Conservation (phyloP, 2,888 invertebrate genomes). For the Tinea pellionella region DNA sequence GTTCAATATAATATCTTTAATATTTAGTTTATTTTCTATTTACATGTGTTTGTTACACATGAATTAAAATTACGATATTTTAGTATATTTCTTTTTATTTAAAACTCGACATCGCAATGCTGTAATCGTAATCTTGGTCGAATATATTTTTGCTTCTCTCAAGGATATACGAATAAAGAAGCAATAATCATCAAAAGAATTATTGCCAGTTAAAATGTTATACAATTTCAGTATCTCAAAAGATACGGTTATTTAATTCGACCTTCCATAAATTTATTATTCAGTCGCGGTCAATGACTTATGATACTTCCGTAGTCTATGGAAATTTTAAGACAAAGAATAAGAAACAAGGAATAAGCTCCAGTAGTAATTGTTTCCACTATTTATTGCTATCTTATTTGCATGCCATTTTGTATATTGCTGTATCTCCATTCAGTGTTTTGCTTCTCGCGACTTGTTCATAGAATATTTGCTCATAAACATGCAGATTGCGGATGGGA, state of each 20-base stretch:
- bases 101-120: too few relatives aligned
- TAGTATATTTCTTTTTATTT: too few relatives aligned
- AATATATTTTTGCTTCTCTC: neutral
- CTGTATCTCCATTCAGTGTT: slow-evolving; percentile 10
- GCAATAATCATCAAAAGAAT: slow-evolving; percentile 5
- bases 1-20: neutral
- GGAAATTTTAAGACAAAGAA: slow-evolving; percentile 12
- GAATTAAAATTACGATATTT: too few relatives aligned
- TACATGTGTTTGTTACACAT: too few relatives aligned
- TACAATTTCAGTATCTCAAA: slow-evolving; percentile 3
- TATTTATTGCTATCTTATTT: slow-evolving; percentile 51
- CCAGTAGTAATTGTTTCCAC: slow-evolving; percentile 14
- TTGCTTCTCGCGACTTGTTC: slow-evolving; percentile 44
- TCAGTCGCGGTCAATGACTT: slow-evolving; percentile 12
- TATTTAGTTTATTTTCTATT: too few relatives aligned
- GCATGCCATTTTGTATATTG: slow-evolving; percentile 64
- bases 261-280: slow-evolving; percentile 7
- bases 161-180: slow-evolving; percentile 2
- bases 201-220: slow-evolving; percentile 7
- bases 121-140: too few relatives aligned
- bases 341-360: slow-evolving; percentile 13
- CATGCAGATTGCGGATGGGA: slow-evolving; percentile 68
- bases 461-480: slow-evolving; percentile 69
- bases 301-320: slow-evolving; percentile 12
- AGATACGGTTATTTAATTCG: slow-evolving; percentile 12